Percentiles rank a stretch among this genome's conserved stretches.
Conservation (phyloP, 2,797 vertebrate genomes). For the Spondyliosoma cantharus region DNA sequence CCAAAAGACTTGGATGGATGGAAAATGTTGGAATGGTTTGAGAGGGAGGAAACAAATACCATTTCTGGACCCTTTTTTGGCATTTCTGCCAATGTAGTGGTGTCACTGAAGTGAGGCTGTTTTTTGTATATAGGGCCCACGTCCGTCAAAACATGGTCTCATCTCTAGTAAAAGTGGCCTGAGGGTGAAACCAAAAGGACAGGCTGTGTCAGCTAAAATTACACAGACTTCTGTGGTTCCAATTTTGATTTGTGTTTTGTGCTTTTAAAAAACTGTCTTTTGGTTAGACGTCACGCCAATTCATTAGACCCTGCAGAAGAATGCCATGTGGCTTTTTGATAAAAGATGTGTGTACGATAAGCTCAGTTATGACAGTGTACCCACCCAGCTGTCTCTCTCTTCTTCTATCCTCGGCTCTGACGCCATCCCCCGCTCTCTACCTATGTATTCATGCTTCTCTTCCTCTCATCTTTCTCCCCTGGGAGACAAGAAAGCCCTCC, state of each 20-base stretch:
- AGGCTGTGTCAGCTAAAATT: neutral
- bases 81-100: neutral
- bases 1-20: neutral
- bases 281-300: neutral
- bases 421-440: slow-evolving; percentile 51
- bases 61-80: neutral
- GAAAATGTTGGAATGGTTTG: neutral
- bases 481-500: slow-evolving; percentile 59
- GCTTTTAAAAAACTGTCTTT: neutral
- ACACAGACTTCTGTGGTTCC: neutral
- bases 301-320: neutral
- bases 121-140: neutral
- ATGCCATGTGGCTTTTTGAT: neutral
- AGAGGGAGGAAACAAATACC: too few relatives aligned
- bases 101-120: neutral
- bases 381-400: neutral
- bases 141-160: neutral
- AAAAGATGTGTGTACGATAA: slow-evolving; percentile 1
- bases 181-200: neutral
- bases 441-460: slow-evolving; percentile 34
- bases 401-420: slow-evolving; percentile 12
- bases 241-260: neutral
- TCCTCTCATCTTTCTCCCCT: slow-evolving; percentile 59
- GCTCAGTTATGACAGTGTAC: slow-evolving; percentile 8
- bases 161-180: neutral